phyloP scores from a whole-genome alignment of 2,113 vertebrate species.

The Orycteropus afer region DNA sequence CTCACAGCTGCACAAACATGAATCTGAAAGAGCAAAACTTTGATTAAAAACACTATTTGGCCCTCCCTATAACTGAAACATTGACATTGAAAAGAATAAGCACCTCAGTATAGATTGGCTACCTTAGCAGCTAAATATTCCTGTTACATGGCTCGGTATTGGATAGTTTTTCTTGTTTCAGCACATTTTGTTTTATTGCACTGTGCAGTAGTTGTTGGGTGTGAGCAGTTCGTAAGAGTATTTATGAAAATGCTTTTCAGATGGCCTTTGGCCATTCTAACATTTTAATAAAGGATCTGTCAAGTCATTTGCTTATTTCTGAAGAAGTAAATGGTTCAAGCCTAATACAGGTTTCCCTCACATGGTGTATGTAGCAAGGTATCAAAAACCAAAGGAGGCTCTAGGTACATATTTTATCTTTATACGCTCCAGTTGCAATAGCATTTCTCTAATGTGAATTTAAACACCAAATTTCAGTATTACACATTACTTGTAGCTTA shows the following conservation, averaged over 20 bases:
- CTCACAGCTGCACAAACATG: slow-evolving; percentile 56
- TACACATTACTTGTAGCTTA: not conserved
- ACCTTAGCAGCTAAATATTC: not conserved
- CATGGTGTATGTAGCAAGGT: not conserved
- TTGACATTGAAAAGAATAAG: not conserved
- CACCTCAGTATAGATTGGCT: not conserved
- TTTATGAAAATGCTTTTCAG: slow-evolving; percentile 36
- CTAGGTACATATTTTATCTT: not conserved
- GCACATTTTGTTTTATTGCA: not conserved
- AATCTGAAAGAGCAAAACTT: slow-evolving; percentile 71
- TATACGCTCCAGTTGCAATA: not conserved
- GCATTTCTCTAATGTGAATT: not conserved
- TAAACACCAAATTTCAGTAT: not conserved
- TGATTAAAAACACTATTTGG: slow-evolving; percentile 58
- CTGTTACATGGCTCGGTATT: slow-evolving; percentile 15
- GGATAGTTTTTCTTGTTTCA: slow-evolving; percentile 57
- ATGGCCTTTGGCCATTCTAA: slow-evolving; percentile 25
- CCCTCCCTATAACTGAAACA: slow-evolving; percentile 22
- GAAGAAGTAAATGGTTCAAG: not conserved
- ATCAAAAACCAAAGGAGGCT: not conserved
- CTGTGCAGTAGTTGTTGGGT: not conserved
- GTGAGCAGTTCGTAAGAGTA: not conserved
- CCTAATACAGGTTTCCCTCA: not conserved
- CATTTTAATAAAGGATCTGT: not conserved
- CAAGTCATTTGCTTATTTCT: not conserved